Evolutionary conservation across 2,797 vertebrate species (phyloP).

Genomic region (Gymnocypris eckloni): DNA sequence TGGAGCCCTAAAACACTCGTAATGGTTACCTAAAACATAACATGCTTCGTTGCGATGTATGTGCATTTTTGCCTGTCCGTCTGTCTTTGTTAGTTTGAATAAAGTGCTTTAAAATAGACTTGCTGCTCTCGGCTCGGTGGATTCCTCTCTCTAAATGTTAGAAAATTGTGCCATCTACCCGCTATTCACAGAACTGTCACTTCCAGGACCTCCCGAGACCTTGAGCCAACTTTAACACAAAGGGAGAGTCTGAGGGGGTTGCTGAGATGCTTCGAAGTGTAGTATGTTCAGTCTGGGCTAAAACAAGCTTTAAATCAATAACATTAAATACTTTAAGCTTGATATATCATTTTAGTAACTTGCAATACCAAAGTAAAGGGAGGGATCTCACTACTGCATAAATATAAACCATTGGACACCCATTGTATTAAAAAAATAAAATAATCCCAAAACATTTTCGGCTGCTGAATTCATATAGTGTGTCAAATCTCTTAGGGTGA

Average conservation of each 20-base stretch:
- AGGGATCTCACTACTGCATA: not conserved
- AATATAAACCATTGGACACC: not conserved
- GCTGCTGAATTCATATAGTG: not conserved
- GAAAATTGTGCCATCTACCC: conserved; percentile 99
- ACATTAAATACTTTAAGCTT: conserved; percentile 11
- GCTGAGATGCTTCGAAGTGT: conserved; percentile 62
- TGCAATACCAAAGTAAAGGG: not conserved
- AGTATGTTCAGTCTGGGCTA: conserved; percentile 20
- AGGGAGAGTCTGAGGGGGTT: conserved; percentile 62
- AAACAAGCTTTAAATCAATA: conserved; percentile 51
- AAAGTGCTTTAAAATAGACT: conserved; percentile 87
- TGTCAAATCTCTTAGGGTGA: too few species aligned
- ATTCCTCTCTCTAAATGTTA: conserved; percentile 93
- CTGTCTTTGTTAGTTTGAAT: conserved; percentile 89
- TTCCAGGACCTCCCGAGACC: conserved; percentile 86
- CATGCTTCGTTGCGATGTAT: conserved; percentile 64
- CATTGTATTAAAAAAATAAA: too few species aligned
- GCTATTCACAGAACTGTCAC: conserved; percentile 96
- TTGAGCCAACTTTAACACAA: conserved; percentile 84
- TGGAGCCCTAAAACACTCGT: conserved; percentile 1
- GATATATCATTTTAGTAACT: conserved; percentile 3
- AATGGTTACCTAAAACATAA: not conserved
- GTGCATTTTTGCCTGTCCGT: conserved; percentile 79
- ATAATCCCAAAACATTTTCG: not conserved
- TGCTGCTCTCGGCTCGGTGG: conserved; percentile 80